These are phyloP conservation scores for Cyprinodon diabolis DNA, from an alignment of 2,797 vertebrate species.

Conservation along the genomic window DNA sequence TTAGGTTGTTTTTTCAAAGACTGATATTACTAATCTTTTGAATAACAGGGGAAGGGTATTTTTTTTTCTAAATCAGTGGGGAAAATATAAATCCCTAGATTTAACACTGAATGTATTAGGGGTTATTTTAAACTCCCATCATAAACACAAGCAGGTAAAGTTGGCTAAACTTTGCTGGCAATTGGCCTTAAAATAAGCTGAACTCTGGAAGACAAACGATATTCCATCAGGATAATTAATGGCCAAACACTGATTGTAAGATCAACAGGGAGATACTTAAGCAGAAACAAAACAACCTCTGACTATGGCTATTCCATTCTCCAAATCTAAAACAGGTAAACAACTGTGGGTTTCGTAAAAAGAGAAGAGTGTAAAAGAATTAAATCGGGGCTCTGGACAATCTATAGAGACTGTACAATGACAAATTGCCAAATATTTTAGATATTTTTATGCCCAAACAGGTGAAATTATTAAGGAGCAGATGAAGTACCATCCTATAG, in stretches of 20 bases:
- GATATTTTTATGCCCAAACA: background rate
- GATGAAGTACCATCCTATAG: background rate
- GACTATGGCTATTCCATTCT: background rate
- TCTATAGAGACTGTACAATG: background rate
- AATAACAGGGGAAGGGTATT: constrained; percentile 10
- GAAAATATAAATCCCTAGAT: too few relatives aligned
- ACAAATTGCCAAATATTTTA: background rate
- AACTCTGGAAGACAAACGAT: background rate
- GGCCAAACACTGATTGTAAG: background rate
- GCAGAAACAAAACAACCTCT: background rate
- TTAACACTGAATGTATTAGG: too few relatives aligned
- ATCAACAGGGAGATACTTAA: background rate
- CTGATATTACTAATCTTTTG: constrained; percentile 14
- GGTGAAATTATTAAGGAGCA: background rate
- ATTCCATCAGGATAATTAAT: background rate
- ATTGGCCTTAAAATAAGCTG: background rate
- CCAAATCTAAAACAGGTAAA: background rate
- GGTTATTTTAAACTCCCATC: background rate
- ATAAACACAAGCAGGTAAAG: background rate
- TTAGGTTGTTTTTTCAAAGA: constrained; percentile 19
- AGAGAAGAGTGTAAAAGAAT: background rate
- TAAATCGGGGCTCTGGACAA: background rate
- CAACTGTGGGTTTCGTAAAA: background rate
- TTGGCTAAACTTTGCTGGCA: background rate
- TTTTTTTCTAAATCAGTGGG: background rate